Evolutionary conservation across 2,888 invertebrate species (phyloP).

Genomic region (Dicyrtomina minuta): DNA sequence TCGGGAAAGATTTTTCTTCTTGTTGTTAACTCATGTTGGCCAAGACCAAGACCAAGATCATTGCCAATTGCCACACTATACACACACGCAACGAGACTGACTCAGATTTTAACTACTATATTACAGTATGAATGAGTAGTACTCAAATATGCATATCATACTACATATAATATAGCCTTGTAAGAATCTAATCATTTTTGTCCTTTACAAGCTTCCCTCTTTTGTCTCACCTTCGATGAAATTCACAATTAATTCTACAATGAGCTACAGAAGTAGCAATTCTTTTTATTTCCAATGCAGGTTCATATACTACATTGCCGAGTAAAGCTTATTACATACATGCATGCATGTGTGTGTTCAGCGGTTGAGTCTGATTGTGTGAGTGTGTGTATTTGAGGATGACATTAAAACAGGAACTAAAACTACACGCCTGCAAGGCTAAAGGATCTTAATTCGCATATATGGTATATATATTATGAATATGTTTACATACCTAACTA

Average conservation of each 20-base stretch:
- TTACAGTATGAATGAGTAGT: not conserved
- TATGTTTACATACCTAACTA: not conserved
- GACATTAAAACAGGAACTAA: constrained; percentile 20
- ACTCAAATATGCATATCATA: not conserved
- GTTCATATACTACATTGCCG: no score
- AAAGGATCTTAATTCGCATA: constrained; percentile 1
- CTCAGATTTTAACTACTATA: no score
- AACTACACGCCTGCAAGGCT: constrained; percentile 5
- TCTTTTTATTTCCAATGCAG: no score
- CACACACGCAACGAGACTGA: no score
- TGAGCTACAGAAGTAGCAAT: no score
- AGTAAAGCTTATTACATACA: no score
- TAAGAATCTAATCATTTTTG: constrained; percentile 1
- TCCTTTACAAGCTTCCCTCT: constrained; percentile 16
- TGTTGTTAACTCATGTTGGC: no score
- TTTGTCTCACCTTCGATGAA: constrained; percentile 13
- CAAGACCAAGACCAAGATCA: no score
- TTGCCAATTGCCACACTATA: not conserved
- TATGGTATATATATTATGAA: no score
- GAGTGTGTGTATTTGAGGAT: not conserved
- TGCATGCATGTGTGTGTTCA: no score
- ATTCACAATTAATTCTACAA: constrained; percentile 18
- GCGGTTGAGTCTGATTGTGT: no score
- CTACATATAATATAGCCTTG: constrained; percentile 15
- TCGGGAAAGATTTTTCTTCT: no score